Conservation (phyloP, 2,888 invertebrate species). For the Heliconius ethilla region DNA sequence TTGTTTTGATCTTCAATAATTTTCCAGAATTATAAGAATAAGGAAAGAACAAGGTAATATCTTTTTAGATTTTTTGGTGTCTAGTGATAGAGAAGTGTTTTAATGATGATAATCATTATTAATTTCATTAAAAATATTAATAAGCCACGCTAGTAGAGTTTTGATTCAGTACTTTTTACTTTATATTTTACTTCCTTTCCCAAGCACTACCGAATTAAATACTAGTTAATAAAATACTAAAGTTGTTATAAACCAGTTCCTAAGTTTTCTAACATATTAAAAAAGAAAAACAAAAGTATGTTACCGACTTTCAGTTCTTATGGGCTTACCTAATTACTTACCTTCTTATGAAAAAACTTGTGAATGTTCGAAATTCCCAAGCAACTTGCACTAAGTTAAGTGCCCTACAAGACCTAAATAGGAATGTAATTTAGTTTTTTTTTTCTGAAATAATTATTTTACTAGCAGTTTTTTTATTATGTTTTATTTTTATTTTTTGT, state of each 20-base stretch:
- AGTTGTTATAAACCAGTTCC: constrained; percentile 3
- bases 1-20: not conserved
- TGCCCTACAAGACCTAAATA: constrained; percentile 16
- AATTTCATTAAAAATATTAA: not conserved
- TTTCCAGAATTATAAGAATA: not conserved
- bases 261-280: constrained; percentile 32
- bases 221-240: not conserved
- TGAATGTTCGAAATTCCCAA: constrained; percentile 27
- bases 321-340: constrained; percentile 33
- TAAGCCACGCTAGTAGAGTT: not conserved
- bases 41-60: not conserved
- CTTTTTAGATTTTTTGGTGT: not conserved
- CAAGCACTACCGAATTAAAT: not conserved
- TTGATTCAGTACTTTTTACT: not conserved
- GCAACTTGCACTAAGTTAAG: constrained; percentile 20
- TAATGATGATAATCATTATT: not conserved
- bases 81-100: not conserved
- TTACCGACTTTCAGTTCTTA: constrained; percentile 33
- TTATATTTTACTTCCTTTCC: not conserved
- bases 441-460: constrained; percentile 1
- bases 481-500: not conserved
- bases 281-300: constrained; percentile 36
- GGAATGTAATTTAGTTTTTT: not conserved
- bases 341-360: constrained; percentile 38
- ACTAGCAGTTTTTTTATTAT: not conserved